These are phyloP conservation scores for Lophius americanus DNA, from an alignment of 2,797 vertebrate species.

Conservation along the genomic window DNA sequence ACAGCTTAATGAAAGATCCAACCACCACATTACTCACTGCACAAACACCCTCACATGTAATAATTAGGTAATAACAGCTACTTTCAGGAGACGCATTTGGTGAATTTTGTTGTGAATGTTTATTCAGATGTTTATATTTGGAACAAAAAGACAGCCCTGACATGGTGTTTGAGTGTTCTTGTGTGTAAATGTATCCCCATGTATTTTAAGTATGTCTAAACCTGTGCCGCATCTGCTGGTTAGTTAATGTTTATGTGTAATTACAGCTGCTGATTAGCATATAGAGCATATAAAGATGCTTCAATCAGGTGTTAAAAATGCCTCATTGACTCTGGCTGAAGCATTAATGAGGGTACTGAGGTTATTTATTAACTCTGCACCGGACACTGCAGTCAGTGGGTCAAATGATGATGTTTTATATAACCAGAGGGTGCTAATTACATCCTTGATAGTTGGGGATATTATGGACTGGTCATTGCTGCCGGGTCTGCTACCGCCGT, in stretches of 20 bases:
- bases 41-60: slow-evolving; percentile 52
- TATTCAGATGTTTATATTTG: slow-evolving; percentile 39
- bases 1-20: slow-evolving; percentile 42
- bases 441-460: too few species aligned
- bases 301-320: slow-evolving; percentile 12
- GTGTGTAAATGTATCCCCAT: slow-evolving; percentile 51
- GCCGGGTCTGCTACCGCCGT: too few species aligned
- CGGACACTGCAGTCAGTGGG: background rate
- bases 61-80: slow-evolving; percentile 31
- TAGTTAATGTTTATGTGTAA: slow-evolving; percentile 64
- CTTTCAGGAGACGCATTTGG: slow-evolving; percentile 25
- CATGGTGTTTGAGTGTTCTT: slow-evolving; percentile 45
- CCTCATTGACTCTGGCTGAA: slow-evolving; percentile 45
- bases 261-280: slow-evolving; percentile 41
- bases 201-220: slow-evolving; percentile 50
- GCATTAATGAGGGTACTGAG: slow-evolving; percentile 31
- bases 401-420: background rate
- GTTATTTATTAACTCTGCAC: slow-evolving; percentile 44
- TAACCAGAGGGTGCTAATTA: too few species aligned
- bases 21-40: slow-evolving; percentile 49
- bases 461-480: too few species aligned
- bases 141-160: slow-evolving; percentile 15
- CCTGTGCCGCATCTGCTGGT: slow-evolving; percentile 16
- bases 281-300: slow-evolving; percentile 16
- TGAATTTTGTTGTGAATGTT: slow-evolving; percentile 25